A percentile compares a stretch with the other conserved stretches of the same genome.
Conservation (phyloP, 2,113 vertebrate species). For the Mormyrus lacerda region DNA sequence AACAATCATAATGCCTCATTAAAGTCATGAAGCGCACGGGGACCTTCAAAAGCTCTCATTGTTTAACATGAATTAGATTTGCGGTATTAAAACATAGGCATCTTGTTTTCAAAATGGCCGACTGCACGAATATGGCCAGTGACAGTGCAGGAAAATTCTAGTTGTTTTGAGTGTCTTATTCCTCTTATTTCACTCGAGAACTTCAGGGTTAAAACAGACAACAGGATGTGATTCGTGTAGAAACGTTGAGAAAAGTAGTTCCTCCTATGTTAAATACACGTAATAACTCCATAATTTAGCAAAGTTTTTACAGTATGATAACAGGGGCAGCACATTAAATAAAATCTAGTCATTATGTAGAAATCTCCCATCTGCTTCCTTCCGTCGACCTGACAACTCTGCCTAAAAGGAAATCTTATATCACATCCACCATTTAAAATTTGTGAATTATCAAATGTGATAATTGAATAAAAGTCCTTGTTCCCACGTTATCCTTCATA, state of each 20-base stretch:
- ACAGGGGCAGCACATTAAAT: background rate
- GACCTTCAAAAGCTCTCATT: background rate
- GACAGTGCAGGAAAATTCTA: background rate
- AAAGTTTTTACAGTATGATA: background rate
- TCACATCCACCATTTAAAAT: background rate
- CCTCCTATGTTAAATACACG: background rate
- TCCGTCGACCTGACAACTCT: background rate
- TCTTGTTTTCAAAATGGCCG: background rate
- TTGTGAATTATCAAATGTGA: background rate
- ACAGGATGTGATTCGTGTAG: background rate
- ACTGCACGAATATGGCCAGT: background rate
- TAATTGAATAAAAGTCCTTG: slow-evolving; percentile 8
- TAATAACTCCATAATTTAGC: background rate
- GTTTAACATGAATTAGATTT: background rate
- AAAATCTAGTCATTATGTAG: background rate
- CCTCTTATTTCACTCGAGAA: background rate
- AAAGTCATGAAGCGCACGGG: background rate
- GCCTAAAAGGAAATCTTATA: background rate
- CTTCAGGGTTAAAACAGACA: background rate
- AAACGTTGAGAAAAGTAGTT: background rate
- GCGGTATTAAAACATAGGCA: background rate
- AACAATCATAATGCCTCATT: background rate
- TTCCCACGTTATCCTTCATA: background rate
- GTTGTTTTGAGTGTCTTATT: background rate
- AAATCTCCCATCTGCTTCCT: background rate